Evolutionary conservation across 53 echinoderm and acorn worm genomes (phyloP), one percentile per base, ranked within the genome.

Genomic region (Echinarachnius parma): DNA sequence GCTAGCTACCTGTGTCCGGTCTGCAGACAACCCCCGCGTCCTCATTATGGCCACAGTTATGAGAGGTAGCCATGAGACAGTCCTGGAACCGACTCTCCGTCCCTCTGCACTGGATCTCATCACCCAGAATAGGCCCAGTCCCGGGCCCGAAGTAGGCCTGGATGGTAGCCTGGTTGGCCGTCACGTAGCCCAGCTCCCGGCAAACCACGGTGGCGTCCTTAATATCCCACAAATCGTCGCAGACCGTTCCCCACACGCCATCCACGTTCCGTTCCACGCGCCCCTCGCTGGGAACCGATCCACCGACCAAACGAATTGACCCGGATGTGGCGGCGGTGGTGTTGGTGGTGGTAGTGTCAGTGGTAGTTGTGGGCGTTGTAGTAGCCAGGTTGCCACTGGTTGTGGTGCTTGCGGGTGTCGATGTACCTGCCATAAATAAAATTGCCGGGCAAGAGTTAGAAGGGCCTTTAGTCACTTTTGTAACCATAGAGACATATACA

Each of bases 211-310:
- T 20, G 22, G 81, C 89, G 18, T 86, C 82, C 4, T 31, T 36
- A n/a, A 58, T 3, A 30, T 77, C 80, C 82, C 82, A 86, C 18
- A n/a, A 22, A 30, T 86, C 77, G 31, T 77, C 87, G 48, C 87
- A 86, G 10, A 86, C 78, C 8, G 82, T 57, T 9, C 74, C 78
- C 86, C 85, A 81, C 11, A 48, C 46, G 7, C 78, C 82, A 14
- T 48, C 60, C 9, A 66, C 61, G 62, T 66, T 63, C 28, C 80
- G 49, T 44, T 84, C 84, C 26, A 88, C 80, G 1, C 84, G 80
- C 8, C 89, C 89, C 46, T 88, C 89, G 47, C 59, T 62, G 3
- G 46, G 13, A 10, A 46, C 37, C 19, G 64, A 55, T 11, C 89
- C 89, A 32, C 48, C 82, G 18, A 77, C 48, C 8, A 80, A 64